A percentile compares a stretch with the other conserved stretches of the same genome.
These are phyloP conservation scores for Pitta sordida DNA, from an alignment of 2,113 vertebrate species.

Conservation along the genomic window DNA sequence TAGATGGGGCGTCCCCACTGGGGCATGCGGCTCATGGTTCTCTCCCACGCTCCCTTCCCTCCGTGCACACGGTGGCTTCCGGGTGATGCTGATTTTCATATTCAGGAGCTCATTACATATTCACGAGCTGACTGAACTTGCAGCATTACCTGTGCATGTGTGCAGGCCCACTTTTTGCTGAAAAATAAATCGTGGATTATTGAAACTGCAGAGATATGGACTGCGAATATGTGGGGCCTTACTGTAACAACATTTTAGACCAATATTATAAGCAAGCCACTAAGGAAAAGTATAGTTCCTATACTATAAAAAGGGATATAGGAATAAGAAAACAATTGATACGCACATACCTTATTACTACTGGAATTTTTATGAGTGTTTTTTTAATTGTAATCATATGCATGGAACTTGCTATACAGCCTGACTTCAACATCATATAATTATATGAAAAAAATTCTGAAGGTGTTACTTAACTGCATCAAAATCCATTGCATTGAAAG, in stretches of 20 bases:
- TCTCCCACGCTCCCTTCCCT: no score
- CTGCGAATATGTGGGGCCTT: no score
- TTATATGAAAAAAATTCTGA: neutral
- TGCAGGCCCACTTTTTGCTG: no score
- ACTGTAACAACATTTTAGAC: neutral
- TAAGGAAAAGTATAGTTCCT: neutral
- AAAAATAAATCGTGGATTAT: no score
- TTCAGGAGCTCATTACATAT: no score
- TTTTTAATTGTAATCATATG: neutral
- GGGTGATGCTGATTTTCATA: no score
- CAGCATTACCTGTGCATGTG: no score
- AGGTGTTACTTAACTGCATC: neutral
- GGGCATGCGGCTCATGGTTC: no score
- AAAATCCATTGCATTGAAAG: neutral
- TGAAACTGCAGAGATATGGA: no score
- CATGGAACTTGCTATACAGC: neutral
- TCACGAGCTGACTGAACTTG: no score
- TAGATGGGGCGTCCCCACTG: no score
- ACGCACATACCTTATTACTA: neutral
- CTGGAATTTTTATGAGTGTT: neutral
- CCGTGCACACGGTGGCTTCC: no score
- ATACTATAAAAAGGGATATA: neutral
- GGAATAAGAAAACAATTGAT: neutral
- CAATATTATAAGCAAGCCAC: neutral
- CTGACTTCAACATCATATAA: neutral